Evolutionary conservation across 1,140 invertebrate genomes (phyloP), one percentile per base, ranked within the genome.

Genomic region (Acromyrmex charruanus): DNA sequence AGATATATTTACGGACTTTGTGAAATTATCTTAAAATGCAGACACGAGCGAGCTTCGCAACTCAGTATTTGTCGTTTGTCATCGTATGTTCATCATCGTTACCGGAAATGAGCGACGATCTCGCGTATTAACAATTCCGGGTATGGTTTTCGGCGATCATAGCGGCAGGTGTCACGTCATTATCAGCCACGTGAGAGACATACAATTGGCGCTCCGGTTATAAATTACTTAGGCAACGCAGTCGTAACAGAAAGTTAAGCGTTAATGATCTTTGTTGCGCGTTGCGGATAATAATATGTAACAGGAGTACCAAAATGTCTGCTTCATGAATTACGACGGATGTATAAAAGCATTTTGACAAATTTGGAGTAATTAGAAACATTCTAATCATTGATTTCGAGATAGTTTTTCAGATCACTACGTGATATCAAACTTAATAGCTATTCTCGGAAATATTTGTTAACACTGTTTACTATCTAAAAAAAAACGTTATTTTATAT

Each of bases 141-240:
- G 53, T 77, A 77, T 49, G 21, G 58, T 65, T 25, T 77, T 77
- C 39, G 75, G 35, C 75, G 59, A 77, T 77, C 39, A 59, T 77
- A 31, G 51, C 53, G 21, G 14, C 75, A 28, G 21, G 18, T 77
- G 31, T 61, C 75, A 63, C 35, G 21, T 44, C 35, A 63, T 77
- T 35, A 16, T 5, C 58, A 25, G 14, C 35, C 21, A 77, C 35
- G 58, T 44, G 55, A 63, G 21, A 77, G 35, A 77, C 58, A 77
- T n/a, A 77, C 75, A 49, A 65, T 77, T 77, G n/a, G 7, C 18
- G 51, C 7, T 28, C 58, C 35, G 21, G 58, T 63, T 63, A 77
- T 77, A 77, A 77, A 77, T 77, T 65, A 65, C 10, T 77, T 63
- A 16, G 51, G 18, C 51, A 21, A 63, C 21, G 35, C 16, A 3